A percentile compares a stretch with the other conserved stretches of the same genome.
Conservation (phyloP, 2,113 vertebrate species). For the Brachypodius melanocephalos region DNA sequence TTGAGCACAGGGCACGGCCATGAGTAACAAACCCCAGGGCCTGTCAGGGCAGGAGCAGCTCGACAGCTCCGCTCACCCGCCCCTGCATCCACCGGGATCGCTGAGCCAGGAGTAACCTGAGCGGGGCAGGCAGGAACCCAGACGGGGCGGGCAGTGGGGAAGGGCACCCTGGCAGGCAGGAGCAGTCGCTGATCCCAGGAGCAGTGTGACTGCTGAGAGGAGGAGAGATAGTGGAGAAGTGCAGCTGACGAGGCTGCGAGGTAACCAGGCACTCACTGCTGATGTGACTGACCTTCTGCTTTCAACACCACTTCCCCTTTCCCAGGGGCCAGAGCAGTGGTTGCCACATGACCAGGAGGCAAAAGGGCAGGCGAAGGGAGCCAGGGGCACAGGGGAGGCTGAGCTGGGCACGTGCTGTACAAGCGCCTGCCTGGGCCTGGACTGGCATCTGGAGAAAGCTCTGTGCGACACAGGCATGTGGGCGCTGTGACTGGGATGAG, state of each 20-base stretch:
- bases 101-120: neutral
- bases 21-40: slow-evolving; percentile 34
- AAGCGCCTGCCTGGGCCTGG: neutral
- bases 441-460: neutral
- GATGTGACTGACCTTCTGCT: neutral
- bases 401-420: accelerated
- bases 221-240: neutral
- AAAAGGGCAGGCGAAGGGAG: neutral
- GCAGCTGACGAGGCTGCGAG: neutral
- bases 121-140: neutral
- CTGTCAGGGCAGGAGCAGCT: slow-evolving; percentile 2
- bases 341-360: neutral
- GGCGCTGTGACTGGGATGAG: neutral
- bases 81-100: neutral
- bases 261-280: accelerated
- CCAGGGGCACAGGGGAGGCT: accelerated
- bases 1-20: neutral
- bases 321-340: neutral
- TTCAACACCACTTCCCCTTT: neutral
- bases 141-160: accelerated
- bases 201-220: neutral
- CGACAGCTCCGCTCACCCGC: neutral
- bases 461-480: accelerated
- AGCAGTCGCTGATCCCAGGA: neutral
- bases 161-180: neutral